A percentile compares a stretch with the other conserved stretches of the same genome.
Conservation (phyloP, 2,888 invertebrate species). For the Poecilus cupreus region DNA sequence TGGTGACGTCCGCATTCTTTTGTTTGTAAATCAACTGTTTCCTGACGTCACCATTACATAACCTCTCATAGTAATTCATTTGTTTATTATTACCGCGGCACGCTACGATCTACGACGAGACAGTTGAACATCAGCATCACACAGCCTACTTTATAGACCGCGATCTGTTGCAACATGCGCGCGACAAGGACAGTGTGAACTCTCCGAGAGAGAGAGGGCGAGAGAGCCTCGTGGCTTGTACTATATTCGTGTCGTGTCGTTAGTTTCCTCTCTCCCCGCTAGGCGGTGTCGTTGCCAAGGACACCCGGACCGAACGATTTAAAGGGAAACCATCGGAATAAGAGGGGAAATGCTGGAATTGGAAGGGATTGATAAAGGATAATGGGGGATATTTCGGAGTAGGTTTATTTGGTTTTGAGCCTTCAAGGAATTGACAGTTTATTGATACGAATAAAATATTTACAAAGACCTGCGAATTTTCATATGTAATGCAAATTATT, state of each 20-base stretch:
- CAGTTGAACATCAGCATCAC: constrained; percentile 2
- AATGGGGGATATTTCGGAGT: no score
- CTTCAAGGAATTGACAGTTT: no score
- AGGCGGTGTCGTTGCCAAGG: constrained; percentile 20
- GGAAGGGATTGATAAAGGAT: no score
- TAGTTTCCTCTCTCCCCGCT: background rate
- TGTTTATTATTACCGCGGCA: constrained; percentile 15
- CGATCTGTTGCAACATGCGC: constrained; percentile 19
- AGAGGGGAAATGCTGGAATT: background rate
- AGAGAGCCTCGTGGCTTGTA: constrained; percentile 20
- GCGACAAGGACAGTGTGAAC: background rate
- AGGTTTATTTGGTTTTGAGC: no score
- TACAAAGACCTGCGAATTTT: no score
- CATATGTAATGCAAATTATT: no score
- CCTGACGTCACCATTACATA: constrained; percentile 32
- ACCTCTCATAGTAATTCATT: constrained; percentile 30
- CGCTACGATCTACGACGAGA: background rate
- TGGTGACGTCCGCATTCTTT: constrained; percentile 37
- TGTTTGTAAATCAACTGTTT: constrained; percentile 17
- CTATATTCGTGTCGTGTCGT: constrained; percentile 37
- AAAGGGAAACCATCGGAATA: constrained; percentile 9
- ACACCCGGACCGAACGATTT: background rate
- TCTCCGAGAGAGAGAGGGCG: background rate
- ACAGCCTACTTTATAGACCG: constrained; percentile 16
- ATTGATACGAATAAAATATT: no score